Base-by-base conservation (phyloP, 2,888 invertebrate species). In the Tinea pellionella region DNA sequence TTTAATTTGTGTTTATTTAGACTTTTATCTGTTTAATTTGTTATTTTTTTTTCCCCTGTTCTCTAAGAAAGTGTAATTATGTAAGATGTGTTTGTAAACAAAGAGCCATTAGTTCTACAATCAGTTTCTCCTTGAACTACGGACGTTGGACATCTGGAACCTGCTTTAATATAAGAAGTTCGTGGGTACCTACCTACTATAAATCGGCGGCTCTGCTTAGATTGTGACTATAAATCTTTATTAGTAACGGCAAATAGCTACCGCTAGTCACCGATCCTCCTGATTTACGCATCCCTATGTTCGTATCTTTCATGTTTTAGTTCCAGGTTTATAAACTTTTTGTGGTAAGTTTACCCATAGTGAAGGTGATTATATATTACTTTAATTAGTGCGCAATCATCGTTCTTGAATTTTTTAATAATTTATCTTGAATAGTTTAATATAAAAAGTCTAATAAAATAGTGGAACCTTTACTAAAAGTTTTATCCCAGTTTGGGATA, bases 161-260 rank as follows among this genome's bases (percentile, higher is more conserved):
- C 13, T 16, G 16, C 13, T 24, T 53, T 24, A 53, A 53, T 53
- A 19, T 53, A 53, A 53, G 53, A 53, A 53, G 53, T 53, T 53
- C 24, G 53, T 53, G 24, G 53, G 16, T 24, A 47, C n/a, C n/a
- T n/a, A n/a, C n/a, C n/a, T n/a, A n/a, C 24, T 19, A 53, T 53
- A 53, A 53, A 24, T 53, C 16, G 24, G 24, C 12, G 18, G 53
- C 2, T 15, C 47, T 12, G 53, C 53, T 13, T n/a, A 53, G 18
- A 53, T 53, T 53, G 53, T 53, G 53, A 53, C 53, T 19, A 53
- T 53, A 53, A 53, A 53, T 53, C 53, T 53, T 24, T 18, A 24
- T 53, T 53, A 53, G 18, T 24, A 53, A 47, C 24, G 1, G 19
- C 19, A 53, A 19, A 53, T 24, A 18, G 53, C 53, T 12, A 24